Percentiles rank a stretch among this genome's conserved stretches.
Conservation (phyloP, 2,888 invertebrate genomes). For the Epirrita christyi region DNA sequence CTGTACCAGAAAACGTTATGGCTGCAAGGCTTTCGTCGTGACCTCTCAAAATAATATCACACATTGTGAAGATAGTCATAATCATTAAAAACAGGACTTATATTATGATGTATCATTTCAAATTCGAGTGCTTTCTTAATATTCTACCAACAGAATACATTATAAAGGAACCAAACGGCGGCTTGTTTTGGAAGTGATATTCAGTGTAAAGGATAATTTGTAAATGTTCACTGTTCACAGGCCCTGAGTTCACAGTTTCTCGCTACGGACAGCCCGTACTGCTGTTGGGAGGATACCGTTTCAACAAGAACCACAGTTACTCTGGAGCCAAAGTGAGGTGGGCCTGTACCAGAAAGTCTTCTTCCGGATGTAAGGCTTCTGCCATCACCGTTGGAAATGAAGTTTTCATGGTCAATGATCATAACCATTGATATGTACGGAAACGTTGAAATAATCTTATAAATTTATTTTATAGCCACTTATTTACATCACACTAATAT, state of each 20-base stretch:
- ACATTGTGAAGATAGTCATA: too few species aligned
- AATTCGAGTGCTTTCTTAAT: too few species aligned
- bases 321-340: neutral
- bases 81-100: too few species aligned
- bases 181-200: too few species aligned
- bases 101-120: too few species aligned
- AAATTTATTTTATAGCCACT: neutral
- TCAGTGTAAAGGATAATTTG: too few species aligned
- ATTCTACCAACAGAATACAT: too few species aligned
- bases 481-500: too few species aligned
- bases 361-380: neutral
- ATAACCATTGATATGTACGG: neutral
- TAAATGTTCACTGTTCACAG: neutral
- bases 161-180: too few species aligned
- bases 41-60: too few species aligned
- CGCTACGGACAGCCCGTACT: neutral
- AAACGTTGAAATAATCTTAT: neutral
- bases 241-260: neutral
- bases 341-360: neutral
- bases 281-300: neutral
- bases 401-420: neutral
- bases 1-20: too few species aligned
- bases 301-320: neutral
- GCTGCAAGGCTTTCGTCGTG: too few species aligned
- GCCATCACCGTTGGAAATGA: neutral